A percentile compares a stretch with the other conserved stretches of the same genome.
These are phyloP conservation scores for Cyphomyrmex costatus DNA, from an alignment of 1,140 invertebrate species.

Conservation along the genomic window DNA sequence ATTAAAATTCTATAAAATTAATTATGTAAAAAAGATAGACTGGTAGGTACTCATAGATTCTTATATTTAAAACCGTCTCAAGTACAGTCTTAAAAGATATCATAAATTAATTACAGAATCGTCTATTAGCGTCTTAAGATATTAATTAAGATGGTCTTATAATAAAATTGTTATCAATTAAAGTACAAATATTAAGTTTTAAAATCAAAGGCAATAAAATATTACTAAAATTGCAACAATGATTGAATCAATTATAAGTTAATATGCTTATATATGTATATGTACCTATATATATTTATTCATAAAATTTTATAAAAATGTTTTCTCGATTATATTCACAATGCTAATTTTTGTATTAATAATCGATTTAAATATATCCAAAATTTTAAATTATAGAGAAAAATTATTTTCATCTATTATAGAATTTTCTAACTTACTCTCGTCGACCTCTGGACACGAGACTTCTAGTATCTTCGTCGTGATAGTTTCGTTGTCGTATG, in stretches of 20 bases:
- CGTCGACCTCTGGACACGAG: conserved; percentile 74
- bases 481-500: conserved; percentile 76
- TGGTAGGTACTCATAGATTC: no score
- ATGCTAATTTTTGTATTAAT: neutral
- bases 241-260: neutral
- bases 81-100: no score
- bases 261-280: neutral
- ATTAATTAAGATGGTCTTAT: no score
- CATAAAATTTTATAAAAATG: neutral
- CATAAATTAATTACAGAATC: no score
- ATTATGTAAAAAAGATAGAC: neutral
- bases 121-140: no score
- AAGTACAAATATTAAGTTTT: no score
- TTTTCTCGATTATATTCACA: neutral
- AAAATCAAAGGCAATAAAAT: no score
- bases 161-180: no score
- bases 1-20: conserved; percentile 7
- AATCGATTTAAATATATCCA: neutral
- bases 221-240: no score
- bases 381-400: neutral
- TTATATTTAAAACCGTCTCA: no score
- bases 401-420: neutral
- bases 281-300: neutral
- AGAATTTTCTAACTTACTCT: conserved; percentile 74
- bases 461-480: conserved; percentile 80